A percentile compares a stretch with the other conserved stretches of the same genome.
These are phyloP conservation scores for Sakesphorus luctuosus DNA, from an alignment of 2,113 vertebrate species.

Conservation along the genomic window DNA sequence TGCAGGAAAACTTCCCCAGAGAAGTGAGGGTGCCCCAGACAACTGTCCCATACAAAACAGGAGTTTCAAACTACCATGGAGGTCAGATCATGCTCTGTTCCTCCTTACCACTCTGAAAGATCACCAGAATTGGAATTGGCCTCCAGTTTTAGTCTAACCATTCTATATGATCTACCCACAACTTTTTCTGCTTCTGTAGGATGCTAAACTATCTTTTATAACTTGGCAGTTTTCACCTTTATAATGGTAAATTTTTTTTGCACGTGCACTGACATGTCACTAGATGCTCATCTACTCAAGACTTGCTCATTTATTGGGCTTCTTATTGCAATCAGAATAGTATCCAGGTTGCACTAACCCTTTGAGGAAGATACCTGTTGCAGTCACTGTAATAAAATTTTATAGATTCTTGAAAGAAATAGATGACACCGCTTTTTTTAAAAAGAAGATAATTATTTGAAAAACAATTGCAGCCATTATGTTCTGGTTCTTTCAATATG, in stretches of 20 bases:
- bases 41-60: background rate
- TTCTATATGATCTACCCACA: background rate
- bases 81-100: background rate
- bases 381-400: slow-evolving; percentile 23
- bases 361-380: background rate
- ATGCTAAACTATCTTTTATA: background rate
- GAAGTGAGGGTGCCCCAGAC: background rate
- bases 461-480: background rate
- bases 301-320: background rate
- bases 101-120: background rate
- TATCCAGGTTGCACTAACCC: slow-evolving; percentile 57
- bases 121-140: background rate
- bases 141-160: background rate
- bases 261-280: background rate
- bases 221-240: background rate
- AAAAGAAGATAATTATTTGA: background rate
- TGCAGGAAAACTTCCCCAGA: background rate
- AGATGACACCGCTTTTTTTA: slow-evolving; percentile 49
- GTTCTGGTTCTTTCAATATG: background rate
- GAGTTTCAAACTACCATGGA: background rate
- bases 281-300: background rate
- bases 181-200: background rate
- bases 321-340: background rate
- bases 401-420: slow-evolving; percentile 70
- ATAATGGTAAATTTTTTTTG: background rate